Conservation (phyloP, 2,888 invertebrate species). For the Diabrotica balteata region DNA sequence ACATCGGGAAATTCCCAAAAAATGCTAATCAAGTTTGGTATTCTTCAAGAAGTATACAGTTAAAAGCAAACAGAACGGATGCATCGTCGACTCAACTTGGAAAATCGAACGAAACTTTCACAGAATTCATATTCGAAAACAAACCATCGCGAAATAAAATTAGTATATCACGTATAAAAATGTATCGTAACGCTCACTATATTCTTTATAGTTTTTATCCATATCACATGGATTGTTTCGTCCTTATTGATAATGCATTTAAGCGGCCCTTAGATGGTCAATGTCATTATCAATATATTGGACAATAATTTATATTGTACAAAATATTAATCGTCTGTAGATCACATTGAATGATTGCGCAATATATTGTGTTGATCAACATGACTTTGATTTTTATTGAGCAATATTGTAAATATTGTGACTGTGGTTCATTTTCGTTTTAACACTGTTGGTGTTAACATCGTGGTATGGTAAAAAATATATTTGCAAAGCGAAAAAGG, state of each 20-base stretch:
- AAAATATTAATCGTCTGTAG: too few species aligned
- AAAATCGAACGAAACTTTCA: conserved; percentile 13
- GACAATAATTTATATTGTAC: too few species aligned
- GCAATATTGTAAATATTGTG: too few species aligned
- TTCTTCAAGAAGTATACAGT: neutral
- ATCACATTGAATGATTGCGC: too few species aligned
- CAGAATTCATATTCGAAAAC: conserved; percentile 13
- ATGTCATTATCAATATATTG: too few species aligned
- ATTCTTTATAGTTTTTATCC: conserved; percentile 6
- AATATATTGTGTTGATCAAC: too few species aligned
- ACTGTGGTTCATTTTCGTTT: too few species aligned
- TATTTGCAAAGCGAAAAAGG: too few species aligned
- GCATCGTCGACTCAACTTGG: conserved; percentile 8
- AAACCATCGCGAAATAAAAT: conserved; percentile 11
- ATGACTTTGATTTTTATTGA: too few species aligned
- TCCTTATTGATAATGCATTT: conserved; percentile 8
- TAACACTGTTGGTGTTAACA: too few species aligned
- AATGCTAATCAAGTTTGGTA: neutral
- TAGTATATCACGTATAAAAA: conserved; percentile 18
- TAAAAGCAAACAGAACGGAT: conserved; percentile 10
- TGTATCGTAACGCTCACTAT: conserved; percentile 18
- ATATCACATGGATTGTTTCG: conserved; percentile 20
- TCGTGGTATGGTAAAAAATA: too few species aligned
- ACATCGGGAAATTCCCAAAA: neutral
- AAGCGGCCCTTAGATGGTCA: too few species aligned